Evolutionary conservation across 2,888 invertebrate genomes (phyloP).

Genomic region (Drosophila prostipennis): DNA sequence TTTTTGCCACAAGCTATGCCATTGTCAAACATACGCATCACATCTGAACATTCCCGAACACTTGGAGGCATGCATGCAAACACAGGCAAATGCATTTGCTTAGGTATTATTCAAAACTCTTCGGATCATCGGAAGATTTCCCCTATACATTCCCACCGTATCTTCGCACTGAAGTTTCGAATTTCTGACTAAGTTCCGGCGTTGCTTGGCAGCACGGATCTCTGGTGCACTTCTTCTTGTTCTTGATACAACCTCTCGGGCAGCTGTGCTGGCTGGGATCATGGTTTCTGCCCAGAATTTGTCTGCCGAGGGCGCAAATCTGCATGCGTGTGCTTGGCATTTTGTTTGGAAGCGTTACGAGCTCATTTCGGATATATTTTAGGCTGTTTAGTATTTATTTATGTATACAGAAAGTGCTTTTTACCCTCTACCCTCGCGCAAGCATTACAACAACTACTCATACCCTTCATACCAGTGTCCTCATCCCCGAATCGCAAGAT

Average conservation of each 20-base stretch:
- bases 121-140: too few species aligned
- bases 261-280: constrained; percentile 40
- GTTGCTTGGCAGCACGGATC: constrained; percentile 10
- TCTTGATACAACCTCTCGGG: constrained; percentile 2
- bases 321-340: constrained; percentile 32
- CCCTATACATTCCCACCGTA: too few species aligned
- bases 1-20: constrained; percentile 15
- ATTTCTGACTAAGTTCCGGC: background rate
- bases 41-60: constrained; percentile 2
- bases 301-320: background rate
- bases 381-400: constrained; percentile 63
- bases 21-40: constrained; percentile 23
- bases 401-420: constrained; percentile 25
- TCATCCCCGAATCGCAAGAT: constrained; percentile 27
- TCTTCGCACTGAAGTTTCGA: background rate
- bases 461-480: constrained; percentile 3
- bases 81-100: constrained; percentile 11
- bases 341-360: constrained; percentile 2
- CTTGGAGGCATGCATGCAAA: constrained; percentile 33
- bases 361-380: constrained; percentile 43
- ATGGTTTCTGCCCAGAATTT: constrained; percentile 1
- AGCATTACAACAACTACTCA: constrained; percentile 18
- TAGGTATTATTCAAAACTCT: background rate
- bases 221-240: constrained; percentile 2
- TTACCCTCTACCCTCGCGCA: constrained; percentile 21